Base-by-base conservation (phyloP, 1,140 invertebrate genomes). In the Achatina immaculata region DNA sequence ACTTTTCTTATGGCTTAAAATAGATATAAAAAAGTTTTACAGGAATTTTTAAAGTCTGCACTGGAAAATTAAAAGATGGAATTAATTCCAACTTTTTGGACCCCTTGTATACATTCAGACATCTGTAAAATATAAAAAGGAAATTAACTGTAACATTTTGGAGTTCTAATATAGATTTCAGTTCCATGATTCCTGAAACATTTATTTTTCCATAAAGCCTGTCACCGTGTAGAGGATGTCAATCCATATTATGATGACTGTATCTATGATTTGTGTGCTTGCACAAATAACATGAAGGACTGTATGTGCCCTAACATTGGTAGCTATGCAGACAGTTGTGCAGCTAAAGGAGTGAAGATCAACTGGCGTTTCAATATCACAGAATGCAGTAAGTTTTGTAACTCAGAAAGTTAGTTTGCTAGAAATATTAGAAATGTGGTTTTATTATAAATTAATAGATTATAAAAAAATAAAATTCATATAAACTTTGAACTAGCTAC, bases 241-340 rank as follows among this genome's bases (percentile, higher is more conserved):
- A 93, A 94, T 55, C 91, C 93, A 21, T 96, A 93, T 90, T 95
- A 96, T 90, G 93, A 95, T 83, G 93, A 96, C 88, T 98, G 96
- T 89, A 86, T 96, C 81, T 96, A 95, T 90, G 96, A 97, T 88
- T 94, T 97, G 90, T 98, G 96, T 87, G 94, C 95, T 21, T 97
- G 96, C 89, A 93, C 28, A 92, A 83, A 82, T n/a, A 88, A 87
- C 79, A 55, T 89, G 48, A 83, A 80, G 72, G 86, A 93, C 36
- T 97, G 96, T 87, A 92, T 96, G 68, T 97, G 96, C 89, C 95
- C 96, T 6, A 94, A 95, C 11, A 87, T 97, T 1, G 94, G 95
- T 0, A 93, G 94, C 65, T 97, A 97, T 90, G 95, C 95, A 19
- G 93, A 94, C 69, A 94, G 95, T 81, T 98, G 96, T 91, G 94